Conservation (phyloP, 2,113 vertebrate genomes). For the Hippocampus abdominalis region DNA sequence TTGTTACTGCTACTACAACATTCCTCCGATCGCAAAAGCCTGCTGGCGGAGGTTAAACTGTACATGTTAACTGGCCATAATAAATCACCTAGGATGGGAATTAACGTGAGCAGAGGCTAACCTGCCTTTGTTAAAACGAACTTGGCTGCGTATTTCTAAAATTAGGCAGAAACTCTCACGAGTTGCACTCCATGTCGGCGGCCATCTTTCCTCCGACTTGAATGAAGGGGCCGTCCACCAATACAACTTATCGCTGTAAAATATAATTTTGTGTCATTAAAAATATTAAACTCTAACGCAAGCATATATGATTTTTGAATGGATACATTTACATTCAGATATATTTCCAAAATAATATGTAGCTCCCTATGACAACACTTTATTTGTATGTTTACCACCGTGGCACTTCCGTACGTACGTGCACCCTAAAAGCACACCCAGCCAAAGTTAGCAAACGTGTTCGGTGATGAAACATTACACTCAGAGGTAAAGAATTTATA, state of each 20-base stretch:
- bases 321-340: too few relatives aligned
- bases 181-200: not conserved
- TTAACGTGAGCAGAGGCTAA: not conserved
- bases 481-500: not conserved
- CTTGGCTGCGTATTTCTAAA: not conserved
- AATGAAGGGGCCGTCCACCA: conserved; percentile 17
- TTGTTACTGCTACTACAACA: conserved; percentile 43
- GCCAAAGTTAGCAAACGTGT: not conserved
- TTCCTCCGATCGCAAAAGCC: conserved; percentile 46
- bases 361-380: not conserved
- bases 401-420: not conserved
- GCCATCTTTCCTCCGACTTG: conserved; percentile 20
- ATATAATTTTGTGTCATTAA: not conserved
- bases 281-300: not conserved
- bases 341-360: not conserved
- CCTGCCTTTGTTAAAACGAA: not conserved
- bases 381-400: conserved; percentile 8
- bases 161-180: not conserved
- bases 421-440: conserved; percentile 15
- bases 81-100: not conserved
- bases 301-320: not conserved
- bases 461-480: not conserved
- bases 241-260: not conserved
- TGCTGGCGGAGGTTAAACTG: conserved; percentile 8
- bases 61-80: conserved; percentile 32